Evolutionary conservation across 1,140 invertebrate genomes (phyloP).

Genomic region (Globodera ellingtonae): DNA sequence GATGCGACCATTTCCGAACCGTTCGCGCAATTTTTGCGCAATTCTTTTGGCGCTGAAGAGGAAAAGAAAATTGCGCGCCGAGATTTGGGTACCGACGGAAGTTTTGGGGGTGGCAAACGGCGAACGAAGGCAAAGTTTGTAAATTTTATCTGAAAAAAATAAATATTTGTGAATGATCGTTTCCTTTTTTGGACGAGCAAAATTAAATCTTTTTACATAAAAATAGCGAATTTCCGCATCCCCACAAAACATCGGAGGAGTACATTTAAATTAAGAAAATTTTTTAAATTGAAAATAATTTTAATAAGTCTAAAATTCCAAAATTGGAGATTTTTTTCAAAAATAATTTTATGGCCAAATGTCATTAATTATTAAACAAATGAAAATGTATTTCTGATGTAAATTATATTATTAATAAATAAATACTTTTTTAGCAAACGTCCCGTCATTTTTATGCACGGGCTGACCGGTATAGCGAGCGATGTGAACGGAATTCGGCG

Average conservation of each 20-base stretch:
- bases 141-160: background rate
- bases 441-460: constrained; percentile 37
- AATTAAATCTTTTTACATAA: too few species aligned
- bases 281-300: too few species aligned
- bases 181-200: too few species aligned
- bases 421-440: background rate
- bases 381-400: too few species aligned
- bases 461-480: constrained; percentile 1
- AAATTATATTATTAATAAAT: background rate
- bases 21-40: constrained; percentile 18
- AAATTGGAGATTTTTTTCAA: background rate
- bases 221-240: too few species aligned
- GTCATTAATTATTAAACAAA: too few species aligned
- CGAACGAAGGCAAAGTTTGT: constrained; percentile 6
- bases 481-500: constrained; percentile 8
- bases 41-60: background rate
- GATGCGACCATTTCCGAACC: constrained; percentile 7
- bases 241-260: too few species aligned
- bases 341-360: too few species aligned
- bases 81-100: constrained; percentile 22
- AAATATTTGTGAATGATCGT: too few species aligned
- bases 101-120: constrained; percentile 20
- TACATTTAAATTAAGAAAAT: too few species aligned
- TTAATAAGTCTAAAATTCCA: background rate
- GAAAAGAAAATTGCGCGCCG: constrained; percentile 18